Conservation (phyloP, 2,888 invertebrate genomes). For the Xestoiulus laeticollis region DNA sequence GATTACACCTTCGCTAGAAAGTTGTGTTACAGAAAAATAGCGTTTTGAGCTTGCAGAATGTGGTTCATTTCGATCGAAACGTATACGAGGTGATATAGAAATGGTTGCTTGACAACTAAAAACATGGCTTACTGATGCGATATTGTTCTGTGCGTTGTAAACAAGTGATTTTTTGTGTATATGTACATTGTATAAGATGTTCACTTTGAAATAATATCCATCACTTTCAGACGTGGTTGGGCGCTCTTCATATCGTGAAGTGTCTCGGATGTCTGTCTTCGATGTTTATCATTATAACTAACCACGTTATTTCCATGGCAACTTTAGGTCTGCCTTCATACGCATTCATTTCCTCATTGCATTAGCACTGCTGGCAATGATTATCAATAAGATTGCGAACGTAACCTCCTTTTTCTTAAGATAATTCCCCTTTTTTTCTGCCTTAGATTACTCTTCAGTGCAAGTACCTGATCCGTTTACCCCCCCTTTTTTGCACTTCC, state of each 20-base stretch:
- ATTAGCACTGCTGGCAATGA: neutral
- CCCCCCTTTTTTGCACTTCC: neutral
- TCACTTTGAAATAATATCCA: constrained; percentile 28
- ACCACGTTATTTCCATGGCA: constrained; percentile 24
- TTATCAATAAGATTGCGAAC: neutral
- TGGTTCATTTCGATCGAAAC: neutral
- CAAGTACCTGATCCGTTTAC: neutral
- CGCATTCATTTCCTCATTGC: neutral
- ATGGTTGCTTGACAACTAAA: neutral
- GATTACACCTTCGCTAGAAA: neutral
- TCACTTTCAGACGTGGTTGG: neutral
- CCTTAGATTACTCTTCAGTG: neutral
- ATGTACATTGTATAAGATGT: neutral
- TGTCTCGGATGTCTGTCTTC: neutral
- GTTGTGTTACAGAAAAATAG: neutral
- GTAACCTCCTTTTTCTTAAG: neutral
- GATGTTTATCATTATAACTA: neutral
- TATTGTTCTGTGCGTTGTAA: neutral
- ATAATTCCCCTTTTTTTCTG: neutral
- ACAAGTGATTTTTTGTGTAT: neutral
- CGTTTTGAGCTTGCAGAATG: neutral
- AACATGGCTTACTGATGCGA: constrained; percentile 23
- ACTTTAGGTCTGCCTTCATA: neutral
- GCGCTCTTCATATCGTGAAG: neutral
- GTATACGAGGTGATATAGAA: neutral